These are phyloP conservation scores for Eueides isabella DNA, from an alignment of 1,140 invertebrate species.

Conservation along the genomic window DNA sequence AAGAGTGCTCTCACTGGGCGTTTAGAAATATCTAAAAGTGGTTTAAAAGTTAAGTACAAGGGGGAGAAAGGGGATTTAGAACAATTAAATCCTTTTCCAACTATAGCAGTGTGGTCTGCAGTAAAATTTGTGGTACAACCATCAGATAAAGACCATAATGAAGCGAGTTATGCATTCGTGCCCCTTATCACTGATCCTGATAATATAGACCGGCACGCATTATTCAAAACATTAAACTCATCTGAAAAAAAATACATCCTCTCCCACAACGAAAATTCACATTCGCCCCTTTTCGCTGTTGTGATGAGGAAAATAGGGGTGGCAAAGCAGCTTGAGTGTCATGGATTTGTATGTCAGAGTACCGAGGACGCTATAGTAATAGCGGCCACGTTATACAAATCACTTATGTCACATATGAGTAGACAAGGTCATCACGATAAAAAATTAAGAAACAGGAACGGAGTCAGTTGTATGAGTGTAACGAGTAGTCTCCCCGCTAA, in stretches of 20 bases:
- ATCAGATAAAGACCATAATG: slow-evolving; percentile 74
- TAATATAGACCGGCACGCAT: slow-evolving; percentile 87
- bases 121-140: slow-evolving; percentile 88
- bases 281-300: slow-evolving; percentile 94
- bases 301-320: slow-evolving; percentile 92
- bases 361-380: slow-evolving; percentile 95
- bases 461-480: slow-evolving; percentile 87
- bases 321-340: slow-evolving; percentile 92
- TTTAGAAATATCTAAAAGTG: slow-evolving; percentile 87
- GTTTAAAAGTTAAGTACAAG: slow-evolving; percentile 85
- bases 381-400: slow-evolving; percentile 94
- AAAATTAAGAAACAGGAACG: slow-evolving; percentile 85
- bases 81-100: slow-evolving; percentile 91
- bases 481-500: slow-evolving; percentile 81
- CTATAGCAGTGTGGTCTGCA: slow-evolving; percentile 95
- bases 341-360: slow-evolving; percentile 93
- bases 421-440: slow-evolving; percentile 74
- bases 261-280: slow-evolving; percentile 83
- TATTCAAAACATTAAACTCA: slow-evolving; percentile 84
- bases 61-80: slow-evolving; percentile 81
- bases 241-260: slow-evolving; percentile 82
- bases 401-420: slow-evolving; percentile 90
- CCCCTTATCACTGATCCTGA: slow-evolving; percentile 93
- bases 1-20: slow-evolving; percentile 81
- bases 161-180: slow-evolving; percentile 88